A percentile compares a stretch with the other conserved stretches of the same genome.
Conservation (phyloP, 2,797 vertebrate genomes). For the Linurgus olivaceus region DNA sequence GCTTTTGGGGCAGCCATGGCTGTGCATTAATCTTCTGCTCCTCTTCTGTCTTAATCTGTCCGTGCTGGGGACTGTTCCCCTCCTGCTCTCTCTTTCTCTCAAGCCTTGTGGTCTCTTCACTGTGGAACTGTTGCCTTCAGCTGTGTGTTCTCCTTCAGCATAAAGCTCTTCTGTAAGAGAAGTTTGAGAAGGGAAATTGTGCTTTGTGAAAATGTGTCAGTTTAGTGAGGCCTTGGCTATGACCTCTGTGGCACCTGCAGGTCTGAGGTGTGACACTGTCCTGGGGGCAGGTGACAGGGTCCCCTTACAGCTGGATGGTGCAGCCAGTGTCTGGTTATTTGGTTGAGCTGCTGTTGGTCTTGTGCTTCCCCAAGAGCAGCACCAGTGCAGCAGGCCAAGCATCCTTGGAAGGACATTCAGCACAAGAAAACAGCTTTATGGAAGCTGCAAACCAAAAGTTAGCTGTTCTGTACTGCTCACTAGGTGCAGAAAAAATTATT, state of each 20-base stretch:
- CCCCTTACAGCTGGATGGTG: not conserved
- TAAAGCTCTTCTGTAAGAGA: not conserved
- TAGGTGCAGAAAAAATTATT: not conserved
- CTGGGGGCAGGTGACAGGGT: not conserved
- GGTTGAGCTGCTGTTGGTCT: not conserved
- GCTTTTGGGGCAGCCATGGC: not conserved
- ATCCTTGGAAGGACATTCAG: not conserved
- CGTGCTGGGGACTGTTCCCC: not conserved
- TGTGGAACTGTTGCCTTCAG: not conserved
- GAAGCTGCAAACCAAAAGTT: not conserved
- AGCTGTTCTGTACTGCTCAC: not conserved
- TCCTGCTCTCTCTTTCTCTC: not conserved
- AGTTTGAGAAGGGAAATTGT: not conserved
- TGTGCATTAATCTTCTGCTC: not conserved
- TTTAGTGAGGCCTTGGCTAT: not conserved
- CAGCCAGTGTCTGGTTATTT: not conserved
- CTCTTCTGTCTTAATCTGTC: not conserved
- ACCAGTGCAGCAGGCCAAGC: not conserved
- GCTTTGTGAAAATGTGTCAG: not conserved
- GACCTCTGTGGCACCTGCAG: not conserved
- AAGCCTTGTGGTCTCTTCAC: not conserved
- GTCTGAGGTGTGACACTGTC: not conserved
- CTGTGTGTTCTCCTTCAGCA: not conserved
- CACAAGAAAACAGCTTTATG: not conserved
- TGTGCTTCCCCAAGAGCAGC: not conserved